These are phyloP conservation scores for Etheostoma nigrum DNA, from an alignment of 2,797 vertebrate genomes.

Conservation along the genomic window DNA sequence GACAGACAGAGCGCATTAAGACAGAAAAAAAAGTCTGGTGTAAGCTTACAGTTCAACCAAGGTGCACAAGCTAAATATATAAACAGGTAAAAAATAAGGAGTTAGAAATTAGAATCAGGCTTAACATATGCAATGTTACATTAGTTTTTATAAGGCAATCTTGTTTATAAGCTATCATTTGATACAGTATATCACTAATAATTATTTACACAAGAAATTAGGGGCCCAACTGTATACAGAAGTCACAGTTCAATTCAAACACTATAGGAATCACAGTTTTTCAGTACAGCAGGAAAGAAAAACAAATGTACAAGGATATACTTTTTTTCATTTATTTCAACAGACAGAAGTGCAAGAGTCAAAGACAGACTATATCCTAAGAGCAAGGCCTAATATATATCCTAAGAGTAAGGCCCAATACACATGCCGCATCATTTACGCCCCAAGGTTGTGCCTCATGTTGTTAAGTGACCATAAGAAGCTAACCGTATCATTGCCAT, in stretches of 20 bases:
- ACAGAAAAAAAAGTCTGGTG: conserved; percentile 49
- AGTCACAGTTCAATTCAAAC: background rate
- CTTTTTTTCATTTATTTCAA: background rate
- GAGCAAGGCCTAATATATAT: too few relatives aligned
- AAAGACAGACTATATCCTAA: background rate
- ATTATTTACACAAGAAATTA: background rate
- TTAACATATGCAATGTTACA: background rate
- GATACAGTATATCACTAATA: background rate
- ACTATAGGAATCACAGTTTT: background rate
- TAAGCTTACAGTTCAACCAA: conserved; percentile 56
- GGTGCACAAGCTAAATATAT: conserved; percentile 39
- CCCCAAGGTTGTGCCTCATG: too few relatives aligned
- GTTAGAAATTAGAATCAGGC: background rate
- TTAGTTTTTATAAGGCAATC: background rate
- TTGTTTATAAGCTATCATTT: background rate
- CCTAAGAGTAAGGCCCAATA: too few relatives aligned
- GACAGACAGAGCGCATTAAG: conserved; percentile 30
- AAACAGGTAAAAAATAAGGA: conserved; percentile 8
- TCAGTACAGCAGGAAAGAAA: background rate
- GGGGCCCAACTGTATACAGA: background rate
- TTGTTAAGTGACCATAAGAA: too few relatives aligned
- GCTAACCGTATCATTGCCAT: too few relatives aligned
- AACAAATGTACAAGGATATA: background rate
- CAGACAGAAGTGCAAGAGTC: background rate
- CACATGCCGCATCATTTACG: too few relatives aligned